phyloP scores from a whole-genome alignment of 2,888 invertebrate species.

The Meloe dianella region DNA sequence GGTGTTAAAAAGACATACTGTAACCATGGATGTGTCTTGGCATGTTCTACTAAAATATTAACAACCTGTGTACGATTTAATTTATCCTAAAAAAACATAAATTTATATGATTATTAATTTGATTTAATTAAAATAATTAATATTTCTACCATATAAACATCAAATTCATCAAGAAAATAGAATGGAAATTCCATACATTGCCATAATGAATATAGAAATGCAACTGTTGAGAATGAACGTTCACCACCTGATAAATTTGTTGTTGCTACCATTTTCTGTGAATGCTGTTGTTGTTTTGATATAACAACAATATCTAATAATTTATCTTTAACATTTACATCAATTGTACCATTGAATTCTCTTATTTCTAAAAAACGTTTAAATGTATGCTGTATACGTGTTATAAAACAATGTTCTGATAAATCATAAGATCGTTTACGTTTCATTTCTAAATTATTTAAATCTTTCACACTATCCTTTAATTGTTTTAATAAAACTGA shows the following conservation, averaged over 20 bases:
- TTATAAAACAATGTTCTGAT: slow-evolving; percentile 56
- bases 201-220: slow-evolving; percentile 93
- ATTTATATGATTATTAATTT: not conserved
- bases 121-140: not conserved
- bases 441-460: slow-evolving; percentile 46
- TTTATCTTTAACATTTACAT: slow-evolving; percentile 61
- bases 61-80: slow-evolving; percentile 81
- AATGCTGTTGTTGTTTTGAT: slow-evolving; percentile 60
- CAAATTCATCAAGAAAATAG: slow-evolving; percentile 94
- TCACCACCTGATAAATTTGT: slow-evolving; percentile 92
- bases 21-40: slow-evolving; percentile 67
- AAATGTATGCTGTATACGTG: slow-evolving; percentile 60
- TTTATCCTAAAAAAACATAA: slow-evolving; percentile 69
- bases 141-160: slow-evolving; percentile 86
- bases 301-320: slow-evolving; percentile 63
- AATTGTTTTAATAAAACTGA: slow-evolving; percentile 47
- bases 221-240: slow-evolving; percentile 93
- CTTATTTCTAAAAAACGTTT: slow-evolving; percentile 63
- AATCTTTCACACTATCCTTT: slow-evolving; percentile 41
- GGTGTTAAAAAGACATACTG: slow-evolving; percentile 94
- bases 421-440: slow-evolving; percentile 54
- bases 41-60: slow-evolving; percentile 78
- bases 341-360: slow-evolving; percentile 67
- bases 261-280: slow-evolving; percentile 62
- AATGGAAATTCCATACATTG: slow-evolving; percentile 91